Evolutionary conservation across 2,888 invertebrate genomes (phyloP).

Genomic region (Caenorhabditis sinica): DNA sequence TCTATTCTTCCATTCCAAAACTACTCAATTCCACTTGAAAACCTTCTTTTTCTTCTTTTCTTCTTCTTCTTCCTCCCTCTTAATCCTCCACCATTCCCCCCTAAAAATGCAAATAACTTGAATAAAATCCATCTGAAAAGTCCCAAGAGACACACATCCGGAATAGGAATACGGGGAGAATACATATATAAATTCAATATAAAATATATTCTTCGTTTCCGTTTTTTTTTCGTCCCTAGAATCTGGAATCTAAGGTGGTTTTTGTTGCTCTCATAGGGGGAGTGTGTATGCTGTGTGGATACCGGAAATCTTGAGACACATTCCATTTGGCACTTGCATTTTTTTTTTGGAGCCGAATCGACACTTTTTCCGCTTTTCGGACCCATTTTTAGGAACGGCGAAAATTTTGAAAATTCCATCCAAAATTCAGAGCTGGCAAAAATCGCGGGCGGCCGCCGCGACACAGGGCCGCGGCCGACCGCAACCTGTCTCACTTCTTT

Average conservation of each 20-base stretch:
- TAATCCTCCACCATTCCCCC: neutral
- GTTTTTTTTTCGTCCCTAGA: neutral
- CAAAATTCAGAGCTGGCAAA: neutral
- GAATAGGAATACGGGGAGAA: neutral
- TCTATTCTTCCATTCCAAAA: neutral
- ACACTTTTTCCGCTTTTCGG: neutral
- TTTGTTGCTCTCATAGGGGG: constrained; percentile 7
- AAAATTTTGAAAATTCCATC: neutral
- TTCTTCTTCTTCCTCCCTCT: neutral
- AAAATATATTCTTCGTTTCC: neutral
- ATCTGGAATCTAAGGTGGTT: neutral
- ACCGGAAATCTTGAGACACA: neutral
- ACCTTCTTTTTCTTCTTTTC: neutral
- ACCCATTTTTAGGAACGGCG: neutral
- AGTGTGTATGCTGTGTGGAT: neutral
- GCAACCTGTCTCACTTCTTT: no score
- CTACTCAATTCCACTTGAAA: constrained; percentile 4
- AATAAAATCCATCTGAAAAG: neutral
- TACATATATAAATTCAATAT: constrained; percentile 37
- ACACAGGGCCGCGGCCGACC: no score
- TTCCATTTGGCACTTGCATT: neutral
- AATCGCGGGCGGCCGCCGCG: no score
- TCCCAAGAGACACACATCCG: constrained; percentile 21
- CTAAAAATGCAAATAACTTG: constrained; percentile 36
- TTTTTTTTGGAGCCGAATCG: neutral